Base-by-base conservation (phyloP, 1,140 invertebrate species). In the Mamestra configurata region DNA sequence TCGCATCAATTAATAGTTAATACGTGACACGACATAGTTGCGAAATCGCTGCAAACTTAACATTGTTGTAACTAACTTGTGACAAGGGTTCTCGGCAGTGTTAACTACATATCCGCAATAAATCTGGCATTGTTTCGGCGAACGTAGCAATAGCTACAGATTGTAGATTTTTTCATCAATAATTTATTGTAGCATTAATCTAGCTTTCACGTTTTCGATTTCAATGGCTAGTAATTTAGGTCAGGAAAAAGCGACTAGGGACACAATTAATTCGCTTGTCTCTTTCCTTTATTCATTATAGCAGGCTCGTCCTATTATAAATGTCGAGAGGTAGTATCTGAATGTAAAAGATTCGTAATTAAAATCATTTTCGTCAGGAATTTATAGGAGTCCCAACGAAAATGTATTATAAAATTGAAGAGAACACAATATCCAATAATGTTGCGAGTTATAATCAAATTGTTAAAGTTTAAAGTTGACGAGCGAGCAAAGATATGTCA, bases 1-100 rank as follows among this genome's bases (percentile, higher is more conserved):
- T 53, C 68, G 49, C 49, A 35, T 35, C 8, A 72, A 27, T 72
- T 72, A 72, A 72, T 72, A 55, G 66, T 70, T 72, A 31, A 72
- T 72, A 68, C 20, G 64, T 49, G 46, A n/a, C 5, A 72, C 6
- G 24, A 35, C 49, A 72, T 22, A 35, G 46, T 64, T 64, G 1
- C 49, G 43, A 27, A 73, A 73, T 73, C 35, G 5, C 53, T n/a
- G 53, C 7, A 15, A 49, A 73, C 53, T 40, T 40, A 20, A 35
- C 10, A 57, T 73, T 73, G 51, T 73, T 24, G 35, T 37, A 55
- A 40, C 31, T n/a, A 20, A 72, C 24, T 55, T 55, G 20, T 35
- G 64, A 68, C 40, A 24, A 49, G 53, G 71, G 51, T 73, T 22
- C 31, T 20, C 31, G 27, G 6, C 49, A 35, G 22, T 68, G 37